Evolutionary conservation across 2,113 vertebrate genomes (phyloP).

Genomic region (Aspidoscelis tigris): DNA sequence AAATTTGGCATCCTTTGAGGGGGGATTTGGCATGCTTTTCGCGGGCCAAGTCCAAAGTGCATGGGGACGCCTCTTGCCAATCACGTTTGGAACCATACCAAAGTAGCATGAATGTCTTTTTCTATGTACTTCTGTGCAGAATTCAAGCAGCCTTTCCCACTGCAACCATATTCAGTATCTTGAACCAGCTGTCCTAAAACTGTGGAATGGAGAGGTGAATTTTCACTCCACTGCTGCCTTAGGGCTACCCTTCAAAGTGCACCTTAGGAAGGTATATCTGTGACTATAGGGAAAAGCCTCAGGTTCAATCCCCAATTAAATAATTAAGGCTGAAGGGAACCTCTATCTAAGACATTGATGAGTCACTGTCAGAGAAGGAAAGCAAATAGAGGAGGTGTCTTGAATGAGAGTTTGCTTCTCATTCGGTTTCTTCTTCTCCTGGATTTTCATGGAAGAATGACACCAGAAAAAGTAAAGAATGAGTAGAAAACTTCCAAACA

Average conservation of each 20-base stretch:
- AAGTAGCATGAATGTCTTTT: background rate
- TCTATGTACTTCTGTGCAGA: background rate
- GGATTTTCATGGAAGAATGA: background rate
- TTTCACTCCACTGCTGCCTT: background rate
- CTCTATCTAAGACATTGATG: background rate
- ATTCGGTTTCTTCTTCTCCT: background rate
- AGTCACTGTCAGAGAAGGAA: background rate
- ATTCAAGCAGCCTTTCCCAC: background rate
- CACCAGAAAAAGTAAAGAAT: background rate
- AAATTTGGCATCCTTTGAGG: too few species aligned
- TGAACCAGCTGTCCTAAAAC: background rate
- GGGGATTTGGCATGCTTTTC: too few species aligned
- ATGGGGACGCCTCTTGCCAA: too few species aligned
- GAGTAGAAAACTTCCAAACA: background rate
- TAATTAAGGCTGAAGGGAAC: background rate
- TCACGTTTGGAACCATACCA: too few species aligned
- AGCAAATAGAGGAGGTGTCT: background rate
- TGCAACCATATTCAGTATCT: background rate
- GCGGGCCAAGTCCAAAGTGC: too few species aligned
- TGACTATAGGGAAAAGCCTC: background rate
- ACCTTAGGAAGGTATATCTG: too few species aligned
- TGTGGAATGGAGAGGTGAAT: background rate
- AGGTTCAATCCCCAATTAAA: background rate
- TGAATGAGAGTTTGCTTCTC: background rate
- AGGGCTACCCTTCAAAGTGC: background rate